phyloP scores from a whole-genome alignment of 2,888 invertebrate species.

The Acholoe squamosa region DNA sequence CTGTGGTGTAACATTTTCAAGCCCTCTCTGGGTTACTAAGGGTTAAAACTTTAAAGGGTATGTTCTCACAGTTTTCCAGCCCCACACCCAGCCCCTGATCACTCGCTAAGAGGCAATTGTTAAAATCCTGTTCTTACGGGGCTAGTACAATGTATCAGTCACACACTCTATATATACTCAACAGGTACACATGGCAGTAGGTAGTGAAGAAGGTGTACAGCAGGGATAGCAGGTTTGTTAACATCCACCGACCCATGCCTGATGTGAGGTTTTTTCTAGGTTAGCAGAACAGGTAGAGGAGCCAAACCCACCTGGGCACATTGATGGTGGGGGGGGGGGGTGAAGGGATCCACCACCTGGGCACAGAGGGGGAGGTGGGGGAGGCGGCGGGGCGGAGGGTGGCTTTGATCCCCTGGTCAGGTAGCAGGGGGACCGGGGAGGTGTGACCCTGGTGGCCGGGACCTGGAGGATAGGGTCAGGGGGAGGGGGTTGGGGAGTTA shows the following conservation, averaged over 20 bases:
- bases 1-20: too few species aligned
- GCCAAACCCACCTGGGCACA: background rate
- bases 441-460: background rate
- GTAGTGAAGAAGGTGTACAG: background rate
- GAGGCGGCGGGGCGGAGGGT: background rate
- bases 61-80: too few species aligned
- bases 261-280: background rate
- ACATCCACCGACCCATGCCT: slow-evolving; percentile 5
- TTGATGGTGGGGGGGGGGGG: background rate
- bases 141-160: background rate
- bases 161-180: background rate
- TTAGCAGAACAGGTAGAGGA: background rate
- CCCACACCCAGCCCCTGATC: background rate
- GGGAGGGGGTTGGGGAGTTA: background rate
- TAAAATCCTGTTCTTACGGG: background rate
- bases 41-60: too few species aligned
- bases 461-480: background rate
- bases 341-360: background rate
- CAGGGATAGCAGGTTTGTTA: background rate
- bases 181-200: background rate
- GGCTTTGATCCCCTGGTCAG: background rate
- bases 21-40: too few species aligned
- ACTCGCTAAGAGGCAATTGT: background rate
- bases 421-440: background rate
- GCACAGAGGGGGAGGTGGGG: background rate